Base-by-base conservation (phyloP, 2,113 vertebrate genomes). In the Diadophis punctatus region DNA sequence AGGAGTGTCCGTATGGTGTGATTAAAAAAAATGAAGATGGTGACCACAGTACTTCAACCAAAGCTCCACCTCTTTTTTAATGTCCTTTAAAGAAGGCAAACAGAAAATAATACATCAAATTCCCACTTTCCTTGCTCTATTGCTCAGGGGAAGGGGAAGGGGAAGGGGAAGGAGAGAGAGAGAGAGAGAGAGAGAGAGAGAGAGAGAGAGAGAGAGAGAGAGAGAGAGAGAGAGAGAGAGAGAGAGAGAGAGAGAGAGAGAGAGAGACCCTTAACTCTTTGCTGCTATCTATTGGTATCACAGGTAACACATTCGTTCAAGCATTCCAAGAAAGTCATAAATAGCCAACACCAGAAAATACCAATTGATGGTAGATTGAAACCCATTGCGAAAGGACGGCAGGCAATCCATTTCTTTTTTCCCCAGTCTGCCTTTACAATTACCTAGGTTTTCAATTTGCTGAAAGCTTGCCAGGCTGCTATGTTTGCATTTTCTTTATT, bases 111-210 rank as follows among this genome's bases (percentile, higher is more conserved):
- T 74, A 34, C n/a, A 74, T 18, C 14, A 34, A 68, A n/a, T 68
- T 1, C 30, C n/a, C 14, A n/a, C 4, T 68, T 34, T 7, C n/a
- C 63, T 30, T 34, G 4, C 14, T 68, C 12, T 68, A 10, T 60
- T 60, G 56, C 1, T 20, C 14, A 53, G 23, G 23, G 22, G 23
- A 3, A 4, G 6, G 55, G 5, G 22, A 2, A n/a, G n/a, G n/a
- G n/a, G n/a, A n/a, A n/a, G n/a, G 2, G 1, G 16, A 4, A 1
- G 4, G 5, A 4, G 20, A 0, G 51, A 12, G 11, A 2, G 12
- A 49, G 18, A 22, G 55, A 8, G 55, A 56, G 55, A 23, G 55
- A 8, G 55, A 25, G 22, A 12, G 10, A 10, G 9, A 4, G 10
- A 12, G 52, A 55, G 53, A 55, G 53, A 55, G 53, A 55, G 4